Evolutionary conservation across 2,888 invertebrate genomes (phyloP).

Genomic region (Philhelius pedissequus): DNA sequence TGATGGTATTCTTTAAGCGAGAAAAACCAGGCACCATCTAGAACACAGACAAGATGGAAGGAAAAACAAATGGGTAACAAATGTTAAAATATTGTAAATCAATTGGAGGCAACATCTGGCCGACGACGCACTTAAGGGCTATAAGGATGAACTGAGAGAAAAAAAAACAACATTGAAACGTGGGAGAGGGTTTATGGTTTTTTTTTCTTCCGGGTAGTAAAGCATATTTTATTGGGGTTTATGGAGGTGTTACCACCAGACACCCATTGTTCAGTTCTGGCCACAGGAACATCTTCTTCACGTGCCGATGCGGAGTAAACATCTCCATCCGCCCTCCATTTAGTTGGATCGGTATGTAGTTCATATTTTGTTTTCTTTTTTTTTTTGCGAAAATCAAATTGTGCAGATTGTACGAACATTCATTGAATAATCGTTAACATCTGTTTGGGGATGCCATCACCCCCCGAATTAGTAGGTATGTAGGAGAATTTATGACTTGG

Average conservation of each 20-base stretch:
- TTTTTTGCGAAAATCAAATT: constrained; percentile 31
- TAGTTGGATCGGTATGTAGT: not conserved
- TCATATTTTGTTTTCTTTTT: not conserved
- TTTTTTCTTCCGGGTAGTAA: constrained; percentile 73
- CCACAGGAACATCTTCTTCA: constrained; percentile 49
- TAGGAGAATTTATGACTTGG: constrained; percentile 8
- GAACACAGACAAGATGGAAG: not conserved
- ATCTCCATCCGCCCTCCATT: constrained; percentile 7
- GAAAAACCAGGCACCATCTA: not conserved
- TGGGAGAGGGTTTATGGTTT: not conserved
- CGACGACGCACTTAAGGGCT: constrained; percentile 29
- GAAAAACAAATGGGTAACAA: constrained; percentile 51
- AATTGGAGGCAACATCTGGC: constrained; percentile 72
- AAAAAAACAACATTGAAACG: not conserved
- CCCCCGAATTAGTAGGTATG: not conserved
- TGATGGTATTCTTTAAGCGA: not conserved
- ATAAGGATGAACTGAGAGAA: not conserved
- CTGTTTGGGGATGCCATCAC: constrained; percentile 65
- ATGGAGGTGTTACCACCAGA: constrained; percentile 64
- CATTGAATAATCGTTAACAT: constrained; percentile 76
- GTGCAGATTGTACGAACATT: constrained; percentile 26
- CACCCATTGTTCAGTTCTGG: not conserved
- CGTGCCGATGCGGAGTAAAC: constrained; percentile 12
- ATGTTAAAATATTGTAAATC: constrained; percentile 78
- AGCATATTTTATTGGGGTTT: constrained; percentile 78